Evolutionary conservation across 2,888 invertebrate genomes (phyloP), one percentile per base, ranked within the genome.

Genomic region (Phyto melanocephala): DNA sequence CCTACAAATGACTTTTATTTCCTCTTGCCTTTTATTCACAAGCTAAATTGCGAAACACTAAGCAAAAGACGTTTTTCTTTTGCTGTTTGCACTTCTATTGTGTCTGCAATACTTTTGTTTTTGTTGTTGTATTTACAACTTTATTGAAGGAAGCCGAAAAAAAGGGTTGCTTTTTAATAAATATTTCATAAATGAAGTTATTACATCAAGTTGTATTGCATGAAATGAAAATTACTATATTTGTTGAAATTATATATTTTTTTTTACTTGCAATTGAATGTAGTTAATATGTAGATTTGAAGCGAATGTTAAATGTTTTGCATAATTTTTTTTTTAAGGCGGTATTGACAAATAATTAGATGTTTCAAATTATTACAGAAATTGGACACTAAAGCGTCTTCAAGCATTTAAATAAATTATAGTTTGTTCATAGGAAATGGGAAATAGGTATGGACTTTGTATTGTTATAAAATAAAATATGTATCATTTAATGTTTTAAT

Each of bases 141-240:
- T 20, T 20, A 47, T 20, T 20, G 47, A 2, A 54, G 67, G 17
- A 47, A 72, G 20, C 50, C 1, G 10, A 33, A 58, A 20, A 8
- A 50, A 65, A 63, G 68, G 68, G 47, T 76, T 83, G 65, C 37
- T 28, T 28, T 3, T 6, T 28, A 28, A 68, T 67, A 20, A 37
- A 62, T 65, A 63, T 76, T 76, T 60, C 58, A 58, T 62, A 81
- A 84, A 84, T 84, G 71, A 83, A 84, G 83, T 80, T 83, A 83
- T 84, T 83, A 84, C 74, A 79, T 63, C 70, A 71, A 77, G 67
- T 81, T 83, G 42, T 28, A 68, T 79, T 70, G 60, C 83, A 74
- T 84, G 81, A 81, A 81, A 76, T 80, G 62, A 56, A 83, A 82
- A 82, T 82, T 75, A 58, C 74, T 65, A 65, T 65, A 52, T 63